These are phyloP conservation scores for Lasioglossum marginatum DNA, from an alignment of 2,888 invertebrate species.

Conservation along the genomic window DNA sequence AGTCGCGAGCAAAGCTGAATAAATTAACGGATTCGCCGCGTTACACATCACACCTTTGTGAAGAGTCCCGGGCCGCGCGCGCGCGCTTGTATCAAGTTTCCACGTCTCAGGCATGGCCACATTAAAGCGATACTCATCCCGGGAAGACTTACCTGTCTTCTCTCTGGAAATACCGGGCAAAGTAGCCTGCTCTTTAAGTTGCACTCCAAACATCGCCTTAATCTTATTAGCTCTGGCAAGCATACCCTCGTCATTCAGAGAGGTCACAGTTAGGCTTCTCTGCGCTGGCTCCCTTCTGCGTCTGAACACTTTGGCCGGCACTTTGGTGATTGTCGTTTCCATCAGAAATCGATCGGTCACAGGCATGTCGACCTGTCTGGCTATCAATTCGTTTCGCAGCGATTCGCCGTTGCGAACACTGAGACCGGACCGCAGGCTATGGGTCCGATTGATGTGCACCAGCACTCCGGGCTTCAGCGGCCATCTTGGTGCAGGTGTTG, in stretches of 20 bases:
- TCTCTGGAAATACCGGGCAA: constrained; percentile 83
- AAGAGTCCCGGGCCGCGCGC: not conserved
- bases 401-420: constrained; percentile 75
- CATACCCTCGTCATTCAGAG: constrained; percentile 79
- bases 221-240: constrained; percentile 82
- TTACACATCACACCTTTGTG: not conserved
- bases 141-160: constrained; percentile 80
- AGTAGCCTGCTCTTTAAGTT: constrained; percentile 79
- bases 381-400: constrained; percentile 65
- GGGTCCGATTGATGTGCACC: constrained; percentile 94
- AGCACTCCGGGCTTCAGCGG: constrained; percentile 95
- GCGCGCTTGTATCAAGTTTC: not conserved
- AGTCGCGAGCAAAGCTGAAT: not conserved
- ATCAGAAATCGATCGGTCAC: constrained; percentile 55
- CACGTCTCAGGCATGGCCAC: constrained; percentile 31
- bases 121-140: constrained; percentile 30
- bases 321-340: constrained; percentile 57
- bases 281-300: constrained; percentile 68
- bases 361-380: constrained; percentile 51
- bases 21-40: constrained; percentile 8
- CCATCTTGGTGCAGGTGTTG: constrained; percentile 90
- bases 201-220: constrained; percentile 81
- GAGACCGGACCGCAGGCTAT: constrained; percentile 86
- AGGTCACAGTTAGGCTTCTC: constrained; percentile 39
- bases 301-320: constrained; percentile 74